phyloP scores from a whole-genome alignment of 2,797 vertebrate genomes.

The Echiichthys vipera region DNA sequence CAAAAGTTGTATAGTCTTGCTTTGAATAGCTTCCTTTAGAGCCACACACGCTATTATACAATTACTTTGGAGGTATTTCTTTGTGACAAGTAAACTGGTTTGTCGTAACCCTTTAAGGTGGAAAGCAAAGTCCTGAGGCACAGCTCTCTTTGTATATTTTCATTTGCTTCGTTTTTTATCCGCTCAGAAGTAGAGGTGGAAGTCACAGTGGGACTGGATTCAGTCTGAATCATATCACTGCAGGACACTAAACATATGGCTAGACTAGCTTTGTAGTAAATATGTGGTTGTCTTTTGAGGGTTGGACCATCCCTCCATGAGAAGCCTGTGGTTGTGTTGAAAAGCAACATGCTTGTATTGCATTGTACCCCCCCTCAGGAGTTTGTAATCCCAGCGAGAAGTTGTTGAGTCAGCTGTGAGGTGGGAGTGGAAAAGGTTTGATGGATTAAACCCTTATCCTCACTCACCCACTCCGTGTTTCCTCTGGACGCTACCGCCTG shows the following conservation, averaged over 20 bases:
- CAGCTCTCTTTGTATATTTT: too few species aligned
- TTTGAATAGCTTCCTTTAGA: not conserved
- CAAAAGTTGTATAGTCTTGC: not conserved
- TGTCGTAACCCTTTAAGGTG: not conserved
- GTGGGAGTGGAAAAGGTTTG: slow-evolving; percentile 72
- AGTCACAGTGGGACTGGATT: slow-evolving; percentile 30
- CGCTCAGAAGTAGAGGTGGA: slow-evolving; percentile 24
- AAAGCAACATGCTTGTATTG: slow-evolving; percentile 7
- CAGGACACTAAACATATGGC: slow-evolving; percentile 19
- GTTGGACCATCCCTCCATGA: slow-evolving; percentile 14
- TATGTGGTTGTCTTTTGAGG: slow-evolving; percentile 11
- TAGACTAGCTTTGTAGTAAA: slow-evolving; percentile 32
- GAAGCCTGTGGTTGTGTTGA: slow-evolving; percentile 31
- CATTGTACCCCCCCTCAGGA: slow-evolving; percentile 27
- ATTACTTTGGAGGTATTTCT: not conserved
- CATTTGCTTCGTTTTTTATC: slow-evolving; percentile 30
- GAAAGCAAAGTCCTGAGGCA: slow-evolving; percentile 26
- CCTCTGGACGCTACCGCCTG: slow-evolving; percentile 45
- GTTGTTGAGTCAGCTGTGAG: slow-evolving; percentile 74
- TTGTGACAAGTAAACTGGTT: not conserved
- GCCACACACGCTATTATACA: not conserved
- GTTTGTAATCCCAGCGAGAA: slow-evolving; percentile 68
- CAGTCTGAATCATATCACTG: slow-evolving; percentile 39
- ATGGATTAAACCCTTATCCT: slow-evolving; percentile 82
- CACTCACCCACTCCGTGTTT: slow-evolving; percentile 61